phyloP scores from a whole-genome alignment of 2,888 invertebrate genomes.

The Drosophila macrospina region DNA sequence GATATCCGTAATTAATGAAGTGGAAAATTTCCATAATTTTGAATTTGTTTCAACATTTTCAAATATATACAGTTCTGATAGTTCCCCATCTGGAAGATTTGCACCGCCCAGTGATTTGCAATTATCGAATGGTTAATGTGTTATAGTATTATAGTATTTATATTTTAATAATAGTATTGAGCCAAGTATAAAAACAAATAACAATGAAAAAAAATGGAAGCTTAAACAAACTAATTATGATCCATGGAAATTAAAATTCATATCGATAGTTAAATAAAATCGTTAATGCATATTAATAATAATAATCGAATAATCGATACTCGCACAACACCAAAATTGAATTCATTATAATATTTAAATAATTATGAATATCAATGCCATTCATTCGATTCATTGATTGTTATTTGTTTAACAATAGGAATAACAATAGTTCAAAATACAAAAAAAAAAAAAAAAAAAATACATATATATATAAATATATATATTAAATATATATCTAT shows the following conservation, averaged over 20 bases:
- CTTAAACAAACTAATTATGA: constrained; percentile 54
- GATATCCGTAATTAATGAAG: too few species aligned
- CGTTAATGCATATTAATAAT: constrained; percentile 33
- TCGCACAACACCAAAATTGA: constrained; percentile 49
- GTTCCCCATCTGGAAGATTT: background rate
- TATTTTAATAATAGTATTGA: constrained; percentile 66
- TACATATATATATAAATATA: too few species aligned
- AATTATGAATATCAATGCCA: constrained; percentile 35
- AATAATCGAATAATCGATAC: constrained; percentile 37
- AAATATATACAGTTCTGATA: too few species aligned
- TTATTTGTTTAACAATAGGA: constrained; percentile 36
- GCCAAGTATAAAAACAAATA: constrained; percentile 78
- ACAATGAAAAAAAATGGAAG: constrained; percentile 67
- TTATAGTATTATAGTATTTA: constrained; percentile 41
- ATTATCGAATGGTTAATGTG: constrained; percentile 13
- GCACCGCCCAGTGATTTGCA: background rate
- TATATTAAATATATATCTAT: constrained; percentile 13
- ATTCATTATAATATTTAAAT: constrained; percentile 38
- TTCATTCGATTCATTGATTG: constrained; percentile 16
- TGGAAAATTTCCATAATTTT: too few species aligned
- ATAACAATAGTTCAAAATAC: constrained; percentile 44
- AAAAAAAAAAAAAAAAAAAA: too few species aligned
- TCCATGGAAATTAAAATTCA: constrained; percentile 28
- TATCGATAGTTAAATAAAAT: constrained; percentile 46
- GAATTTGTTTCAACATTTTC: too few species aligned